phyloP scores from a whole-genome alignment of 2,888 invertebrate genomes.

The Cylloceria caligata region DNA sequence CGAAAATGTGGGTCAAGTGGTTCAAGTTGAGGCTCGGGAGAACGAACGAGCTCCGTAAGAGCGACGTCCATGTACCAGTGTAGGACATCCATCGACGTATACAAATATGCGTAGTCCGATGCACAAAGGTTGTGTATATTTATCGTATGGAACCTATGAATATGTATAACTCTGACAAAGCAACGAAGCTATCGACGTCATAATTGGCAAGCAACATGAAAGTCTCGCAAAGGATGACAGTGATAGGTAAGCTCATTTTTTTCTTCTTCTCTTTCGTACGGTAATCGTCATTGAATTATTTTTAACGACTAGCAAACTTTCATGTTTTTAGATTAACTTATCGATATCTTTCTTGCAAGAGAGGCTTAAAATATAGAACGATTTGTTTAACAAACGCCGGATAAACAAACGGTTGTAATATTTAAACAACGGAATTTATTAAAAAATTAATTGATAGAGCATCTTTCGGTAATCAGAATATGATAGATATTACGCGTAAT shows the following conservation, averaged over 20 bases:
- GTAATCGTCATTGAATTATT: constrained; percentile 11
- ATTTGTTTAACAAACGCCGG: no score
- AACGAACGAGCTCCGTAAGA: constrained; percentile 28
- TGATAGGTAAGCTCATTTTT: neutral
- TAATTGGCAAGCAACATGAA: constrained; percentile 23
- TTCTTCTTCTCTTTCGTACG: neutral
- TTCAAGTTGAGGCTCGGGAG: constrained; percentile 29
- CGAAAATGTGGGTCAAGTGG: constrained; percentile 49
- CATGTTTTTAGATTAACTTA: neutral
- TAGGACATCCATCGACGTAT: neutral
- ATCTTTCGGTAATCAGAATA: no score
- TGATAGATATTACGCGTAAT: no score
- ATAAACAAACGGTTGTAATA: no score
- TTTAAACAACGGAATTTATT: no score
- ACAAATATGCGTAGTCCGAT: neutral
- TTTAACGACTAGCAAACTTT: neutral
- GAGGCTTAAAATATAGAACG: no score
- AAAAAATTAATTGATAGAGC: no score
- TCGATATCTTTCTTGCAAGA: neutral
- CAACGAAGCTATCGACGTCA: constrained; percentile 28
- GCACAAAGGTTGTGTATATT: neutral
- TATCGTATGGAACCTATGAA: constrained; percentile 3
- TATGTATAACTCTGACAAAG: constrained; percentile 15
- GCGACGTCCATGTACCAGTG: neutral
- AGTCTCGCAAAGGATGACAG: constrained; percentile 24